A percentile compares a stretch with the other conserved stretches of the same genome.
Conservation (phyloP, 1,140 invertebrate genomes). For the Zaprionus inermis region DNA sequence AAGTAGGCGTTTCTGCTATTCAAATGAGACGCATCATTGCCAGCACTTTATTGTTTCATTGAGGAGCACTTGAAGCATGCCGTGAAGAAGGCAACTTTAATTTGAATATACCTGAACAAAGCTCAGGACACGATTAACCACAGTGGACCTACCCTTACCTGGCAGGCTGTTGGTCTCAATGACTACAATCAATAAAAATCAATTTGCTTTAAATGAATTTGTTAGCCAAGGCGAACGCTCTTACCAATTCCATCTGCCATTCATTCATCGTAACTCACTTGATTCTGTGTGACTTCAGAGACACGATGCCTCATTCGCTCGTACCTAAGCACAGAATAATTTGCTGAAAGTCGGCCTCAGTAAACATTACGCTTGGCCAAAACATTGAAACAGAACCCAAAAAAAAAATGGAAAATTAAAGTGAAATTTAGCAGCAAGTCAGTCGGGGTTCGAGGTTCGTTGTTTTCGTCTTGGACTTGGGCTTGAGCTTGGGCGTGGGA, state of each 20-base stretch:
- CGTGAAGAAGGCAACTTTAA: constrained; percentile 45
- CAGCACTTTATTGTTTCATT: constrained; percentile 26
- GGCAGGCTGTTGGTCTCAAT: constrained; percentile 24
- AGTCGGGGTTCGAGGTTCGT: not conserved
- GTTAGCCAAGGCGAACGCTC: constrained; percentile 18
- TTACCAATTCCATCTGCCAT: constrained; percentile 32
- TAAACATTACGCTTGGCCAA: constrained; percentile 5
- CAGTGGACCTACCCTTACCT: constrained; percentile 1
- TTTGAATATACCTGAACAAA: constrained; percentile 32
- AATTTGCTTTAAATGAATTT: constrained; percentile 76
- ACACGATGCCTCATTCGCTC: not conserved
- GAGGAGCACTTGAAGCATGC: constrained; percentile 7
- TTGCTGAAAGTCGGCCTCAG: constrained; percentile 19
- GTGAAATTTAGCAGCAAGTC: not conserved
- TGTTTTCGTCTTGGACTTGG: not conserved
- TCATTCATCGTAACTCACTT: constrained; percentile 16
- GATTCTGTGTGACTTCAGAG: constrained; percentile 21
- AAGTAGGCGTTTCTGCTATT: constrained; percentile 25
- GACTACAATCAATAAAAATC: constrained; percentile 73
- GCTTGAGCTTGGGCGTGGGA: not conserved
- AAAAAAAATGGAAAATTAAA: constrained; percentile 7
- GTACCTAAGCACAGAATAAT: constrained; percentile 33
- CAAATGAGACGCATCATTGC: constrained; percentile 67
- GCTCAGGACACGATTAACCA: not conserved
- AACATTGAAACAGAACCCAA: not conserved